These are phyloP conservation scores for Pelobates fuscus DNA, from an alignment of 2,113 vertebrate genomes.

Conservation along the genomic window DNA sequence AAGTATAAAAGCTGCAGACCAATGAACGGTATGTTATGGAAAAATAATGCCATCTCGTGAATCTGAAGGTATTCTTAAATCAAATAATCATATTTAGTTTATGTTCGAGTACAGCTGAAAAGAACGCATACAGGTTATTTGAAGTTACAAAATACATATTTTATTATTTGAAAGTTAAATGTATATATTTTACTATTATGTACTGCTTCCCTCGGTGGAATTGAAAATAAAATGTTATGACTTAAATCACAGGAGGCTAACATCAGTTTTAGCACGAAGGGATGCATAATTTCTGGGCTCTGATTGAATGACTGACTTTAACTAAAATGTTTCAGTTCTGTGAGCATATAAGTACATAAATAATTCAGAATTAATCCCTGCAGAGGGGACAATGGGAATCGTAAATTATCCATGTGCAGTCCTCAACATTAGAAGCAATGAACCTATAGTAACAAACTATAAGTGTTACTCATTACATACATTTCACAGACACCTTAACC, in stretches of 20 bases:
- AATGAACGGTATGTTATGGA: no score
- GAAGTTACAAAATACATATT: constrained; percentile 24
- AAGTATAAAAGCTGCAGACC: no score
- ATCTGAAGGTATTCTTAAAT: no score
- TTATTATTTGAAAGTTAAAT: constrained; percentile 49
- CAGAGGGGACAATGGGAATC: constrained; percentile 93
- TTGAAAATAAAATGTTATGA: constrained; percentile 92
- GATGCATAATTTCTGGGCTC: constrained; percentile 89
- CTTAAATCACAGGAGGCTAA: constrained; percentile 97
- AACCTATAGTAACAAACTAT: constrained; percentile 94
- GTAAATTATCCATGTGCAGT: constrained; percentile 94
- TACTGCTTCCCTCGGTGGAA: constrained; percentile 78
- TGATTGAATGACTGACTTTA: constrained; percentile 93
- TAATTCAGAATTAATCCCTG: constrained; percentile 99
- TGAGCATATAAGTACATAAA: constrained; percentile 95
- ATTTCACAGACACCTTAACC: constrained; percentile 90
- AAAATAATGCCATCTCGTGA: no score
- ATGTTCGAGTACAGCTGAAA: no score
- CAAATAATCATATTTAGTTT: no score
- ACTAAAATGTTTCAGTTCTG: constrained; percentile 97
- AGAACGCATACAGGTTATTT: no score
- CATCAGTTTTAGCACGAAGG: constrained; percentile 91
- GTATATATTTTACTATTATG: constrained; percentile 72
- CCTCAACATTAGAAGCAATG: constrained; percentile 87
- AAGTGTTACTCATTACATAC: constrained; percentile 90